Percentiles rank a stretch among this genome's conserved stretches.
These are phyloP conservation scores for Baccha elongata DNA, from an alignment of 2,888 invertebrate species.

Conservation along the genomic window DNA sequence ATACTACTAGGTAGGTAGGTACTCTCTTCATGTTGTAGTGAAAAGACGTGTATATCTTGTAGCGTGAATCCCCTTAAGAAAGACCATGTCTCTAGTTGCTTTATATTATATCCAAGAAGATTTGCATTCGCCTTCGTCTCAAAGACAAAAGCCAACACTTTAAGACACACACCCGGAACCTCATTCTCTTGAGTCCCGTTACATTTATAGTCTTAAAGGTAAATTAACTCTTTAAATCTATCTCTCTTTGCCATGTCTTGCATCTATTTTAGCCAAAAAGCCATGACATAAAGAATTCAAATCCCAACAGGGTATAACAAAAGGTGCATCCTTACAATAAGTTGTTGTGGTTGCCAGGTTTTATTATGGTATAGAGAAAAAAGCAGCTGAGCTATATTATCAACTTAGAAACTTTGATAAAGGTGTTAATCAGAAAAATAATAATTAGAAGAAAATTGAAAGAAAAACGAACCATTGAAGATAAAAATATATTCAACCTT, in stretches of 20 bases:
- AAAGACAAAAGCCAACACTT: constrained; percentile 42
- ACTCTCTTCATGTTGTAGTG: constrained; percentile 4
- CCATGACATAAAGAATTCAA: constrained; percentile 55
- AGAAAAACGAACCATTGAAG: too few relatives aligned
- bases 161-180: constrained; percentile 14
- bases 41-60: constrained; percentile 40
- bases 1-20: neutral
- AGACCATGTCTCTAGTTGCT: constrained; percentile 18
- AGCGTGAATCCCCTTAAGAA: constrained; percentile 44
- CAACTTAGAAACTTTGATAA: too few relatives aligned
- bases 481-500: too few relatives aligned
- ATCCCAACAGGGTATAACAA: constrained; percentile 52
- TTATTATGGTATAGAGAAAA: neutral
- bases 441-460: too few relatives aligned
- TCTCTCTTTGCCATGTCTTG: constrained; percentile 22
- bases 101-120: constrained; percentile 18
- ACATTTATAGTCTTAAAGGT: constrained; percentile 53
- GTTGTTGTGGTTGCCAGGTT: constrained; percentile 20
- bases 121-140: constrained; percentile 23
- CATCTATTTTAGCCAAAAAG: constrained; percentile 16
- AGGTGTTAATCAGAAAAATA: too few relatives aligned
- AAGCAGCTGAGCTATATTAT: too few relatives aligned
- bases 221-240: constrained; percentile 70
- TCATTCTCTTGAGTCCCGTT: constrained; percentile 2
- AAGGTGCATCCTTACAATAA: constrained; percentile 16